phyloP scores from a whole-genome alignment of 1,140 invertebrate genomes.

The Heliothis virescens region DNA sequence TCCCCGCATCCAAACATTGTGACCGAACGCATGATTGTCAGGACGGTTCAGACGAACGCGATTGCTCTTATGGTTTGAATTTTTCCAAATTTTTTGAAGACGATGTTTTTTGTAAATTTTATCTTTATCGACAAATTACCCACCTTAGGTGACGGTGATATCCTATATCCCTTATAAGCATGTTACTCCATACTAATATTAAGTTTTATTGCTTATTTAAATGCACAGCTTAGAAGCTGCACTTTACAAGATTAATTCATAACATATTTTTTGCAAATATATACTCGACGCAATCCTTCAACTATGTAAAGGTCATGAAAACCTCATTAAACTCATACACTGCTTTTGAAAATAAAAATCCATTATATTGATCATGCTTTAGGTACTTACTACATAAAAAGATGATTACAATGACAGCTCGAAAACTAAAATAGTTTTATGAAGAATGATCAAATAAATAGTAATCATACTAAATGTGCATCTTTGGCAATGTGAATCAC shows the following conservation, averaged over 20 bases:
- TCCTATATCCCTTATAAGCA: conserved; percentile 24
- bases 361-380: too few relatives aligned
- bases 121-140: neutral
- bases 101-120: conserved; percentile 35
- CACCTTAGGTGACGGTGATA: conserved; percentile 16
- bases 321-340: neutral
- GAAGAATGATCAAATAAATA: too few relatives aligned
- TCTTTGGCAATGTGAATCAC: too few relatives aligned
- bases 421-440: too few relatives aligned
- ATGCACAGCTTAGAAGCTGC: conserved; percentile 30
- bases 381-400: too few relatives aligned
- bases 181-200: conserved; percentile 13
- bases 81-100: conserved; percentile 57
- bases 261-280: neutral
- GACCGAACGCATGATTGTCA: conserved; percentile 91
- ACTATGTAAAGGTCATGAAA: neutral
- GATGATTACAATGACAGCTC: too few relatives aligned
- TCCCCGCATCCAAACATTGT: conserved; percentile 90
- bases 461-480: too few relatives aligned
- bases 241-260: conserved; percentile 30
- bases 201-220: conserved; percentile 6
- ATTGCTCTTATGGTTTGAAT: conserved; percentile 87
- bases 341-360: neutral
- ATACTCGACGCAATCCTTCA: neutral
- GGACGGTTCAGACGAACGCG: conserved; percentile 93